Evolutionary conservation across 2,797 vertebrate species (phyloP).

Genomic region (Bufotes viridis): DNA sequence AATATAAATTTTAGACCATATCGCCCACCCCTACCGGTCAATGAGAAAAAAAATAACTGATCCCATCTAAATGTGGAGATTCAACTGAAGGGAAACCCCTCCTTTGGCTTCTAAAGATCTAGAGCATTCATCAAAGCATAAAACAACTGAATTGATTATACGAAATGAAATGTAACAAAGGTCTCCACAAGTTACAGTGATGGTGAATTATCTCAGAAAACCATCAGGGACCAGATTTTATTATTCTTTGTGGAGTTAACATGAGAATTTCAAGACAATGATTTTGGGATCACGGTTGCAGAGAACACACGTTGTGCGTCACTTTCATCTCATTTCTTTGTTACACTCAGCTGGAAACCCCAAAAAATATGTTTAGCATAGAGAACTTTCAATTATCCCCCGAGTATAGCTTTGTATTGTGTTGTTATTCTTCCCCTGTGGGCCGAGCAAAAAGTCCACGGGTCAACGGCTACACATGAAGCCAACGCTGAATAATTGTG

Average conservation of each 20-base stretch:
- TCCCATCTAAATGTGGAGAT: too few species aligned
- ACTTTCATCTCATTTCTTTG: conserved; percentile 14
- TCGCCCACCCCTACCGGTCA: too few species aligned
- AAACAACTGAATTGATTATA: neutral
- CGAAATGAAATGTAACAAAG: neutral
- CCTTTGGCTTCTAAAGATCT: too few species aligned
- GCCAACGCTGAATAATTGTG: conserved; percentile 25
- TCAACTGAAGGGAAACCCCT: too few species aligned
- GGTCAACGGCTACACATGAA: conserved; percentile 9
- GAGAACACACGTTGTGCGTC: neutral
- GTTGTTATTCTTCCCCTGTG: neutral
- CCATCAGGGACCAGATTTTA: neutral
- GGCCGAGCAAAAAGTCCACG: neutral
- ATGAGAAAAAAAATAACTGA: too few species aligned
- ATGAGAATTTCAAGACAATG: neutral
- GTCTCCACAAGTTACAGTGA: neutral
- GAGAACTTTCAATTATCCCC: conserved; percentile 3
- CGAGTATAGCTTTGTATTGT: conserved; percentile 3
- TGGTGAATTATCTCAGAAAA: neutral
- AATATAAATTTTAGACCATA: too few species aligned
- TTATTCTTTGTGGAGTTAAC: neutral
- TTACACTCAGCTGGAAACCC: conserved; percentile 6
- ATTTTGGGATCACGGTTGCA: neutral
- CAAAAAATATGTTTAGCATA: conserved; percentile 5
- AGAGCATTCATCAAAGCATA: too few species aligned